Evolutionary conservation across 2,888 invertebrate species (phyloP), one percentile per base, ranked within the genome.

Genomic region (Meiosimyza platycephala): DNA sequence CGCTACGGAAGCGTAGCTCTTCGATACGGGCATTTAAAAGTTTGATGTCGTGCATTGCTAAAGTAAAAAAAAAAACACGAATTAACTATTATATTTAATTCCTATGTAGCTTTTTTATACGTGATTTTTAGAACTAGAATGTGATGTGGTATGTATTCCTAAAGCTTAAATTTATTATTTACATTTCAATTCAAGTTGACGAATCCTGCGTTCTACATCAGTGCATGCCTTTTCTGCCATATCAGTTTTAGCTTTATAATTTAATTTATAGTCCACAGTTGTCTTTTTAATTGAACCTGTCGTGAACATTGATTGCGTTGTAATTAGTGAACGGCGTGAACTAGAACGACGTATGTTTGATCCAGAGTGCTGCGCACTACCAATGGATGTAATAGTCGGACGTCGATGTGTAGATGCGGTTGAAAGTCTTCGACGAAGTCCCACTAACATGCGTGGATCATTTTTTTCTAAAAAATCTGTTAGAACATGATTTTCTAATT

Each of bases 1-100:
- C 82, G 65, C 87, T 85, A 40, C 89, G 83, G 62, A 88, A 85
- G n/a, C 84, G 84, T 54, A 88, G 82, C 77, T 90, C 90, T 77
- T 90, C 89, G 28, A 89, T 83, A 73, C 86, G 84, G 0, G 89
- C 88, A 47, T 84, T 83, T 15, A 89, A 78, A 54, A 83, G 79
- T 64, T 83, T 85, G 0, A 85, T 80, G 69, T 85, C 80, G 1
- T 82, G 78, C 55, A 79, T 78, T 11, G 84, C 84, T 84, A 40
- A 1, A 66, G 55, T 28, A 13, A 71, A 6, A n/a, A 40, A 6
- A 5, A 40, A 6, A 40, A 40, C 2, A 22, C n/a, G 40, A 40
- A 40, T 40, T 40, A 28, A 28, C 28, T 28, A 28, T 22, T 22
- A 22, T 22, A 22, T 22, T 22, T 22, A 22, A 22, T 22, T 2